Evolutionary conservation across 2,797 vertebrate genomes (phyloP).

Genomic region (Rhadinocentrus ornatus): DNA sequence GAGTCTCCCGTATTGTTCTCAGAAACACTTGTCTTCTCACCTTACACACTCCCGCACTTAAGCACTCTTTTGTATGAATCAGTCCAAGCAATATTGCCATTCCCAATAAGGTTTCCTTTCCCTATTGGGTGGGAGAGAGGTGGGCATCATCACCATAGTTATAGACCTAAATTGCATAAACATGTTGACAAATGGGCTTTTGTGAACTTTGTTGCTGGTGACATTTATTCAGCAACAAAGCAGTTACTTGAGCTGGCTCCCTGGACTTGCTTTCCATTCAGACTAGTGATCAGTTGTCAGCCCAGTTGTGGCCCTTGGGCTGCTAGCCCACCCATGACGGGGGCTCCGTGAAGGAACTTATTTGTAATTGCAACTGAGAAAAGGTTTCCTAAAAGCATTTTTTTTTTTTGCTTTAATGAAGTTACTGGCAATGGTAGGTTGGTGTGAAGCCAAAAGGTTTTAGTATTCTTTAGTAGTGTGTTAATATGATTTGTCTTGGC

Average conservation of each 20-base stretch:
- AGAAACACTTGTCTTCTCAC: conserved; percentile 52
- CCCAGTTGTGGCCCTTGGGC: conserved; percentile 80
- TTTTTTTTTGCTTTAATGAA: conserved; percentile 78
- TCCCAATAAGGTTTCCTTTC: conserved; percentile 43
- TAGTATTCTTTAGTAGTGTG: conserved; percentile 81
- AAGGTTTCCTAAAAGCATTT: conserved; percentile 82
- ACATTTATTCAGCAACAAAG: conserved; percentile 86
- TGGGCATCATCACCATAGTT: conserved; percentile 69
- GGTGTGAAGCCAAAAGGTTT: conserved; percentile 80
- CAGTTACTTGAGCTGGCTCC: conserved; percentile 85
- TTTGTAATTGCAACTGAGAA: conserved; percentile 84
- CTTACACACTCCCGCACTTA: conserved; percentile 57
- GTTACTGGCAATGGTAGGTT: conserved; percentile 76
- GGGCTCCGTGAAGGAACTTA: conserved; percentile 81
- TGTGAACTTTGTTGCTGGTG: conserved; percentile 83
- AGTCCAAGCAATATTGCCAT: conserved; percentile 39
- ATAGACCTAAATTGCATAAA: conserved; percentile 82
- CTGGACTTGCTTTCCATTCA: conserved; percentile 84
- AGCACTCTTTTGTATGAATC: conserved; percentile 51
- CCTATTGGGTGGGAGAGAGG: conserved; percentile 13
- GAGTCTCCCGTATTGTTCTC: conserved; percentile 51
- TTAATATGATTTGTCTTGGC: conserved; percentile 88
- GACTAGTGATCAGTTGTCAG: conserved; percentile 84
- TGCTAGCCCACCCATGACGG: conserved; percentile 84
- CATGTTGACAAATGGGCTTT: conserved; percentile 87